Evolutionary conservation across 2,113 vertebrate species (phyloP).

Genomic region (Amblyornis subalaris): DNA sequence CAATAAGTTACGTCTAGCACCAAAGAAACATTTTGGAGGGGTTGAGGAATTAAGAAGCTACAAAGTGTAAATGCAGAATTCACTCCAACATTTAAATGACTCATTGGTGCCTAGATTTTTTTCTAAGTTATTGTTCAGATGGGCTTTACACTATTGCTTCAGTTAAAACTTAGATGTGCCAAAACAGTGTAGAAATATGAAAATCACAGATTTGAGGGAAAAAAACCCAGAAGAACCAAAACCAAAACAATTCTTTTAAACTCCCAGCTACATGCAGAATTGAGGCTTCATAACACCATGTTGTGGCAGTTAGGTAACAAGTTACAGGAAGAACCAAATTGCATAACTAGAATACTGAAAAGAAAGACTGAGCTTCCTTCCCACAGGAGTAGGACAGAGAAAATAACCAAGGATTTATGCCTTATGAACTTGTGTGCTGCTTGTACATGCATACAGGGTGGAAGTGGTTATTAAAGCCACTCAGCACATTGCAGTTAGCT

Average conservation of each 20-base stretch:
- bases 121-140: slow-evolving; percentile 15
- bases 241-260: neutral
- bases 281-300: neutral
- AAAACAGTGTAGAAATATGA: slow-evolving; percentile 28
- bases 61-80: slow-evolving; percentile 31
- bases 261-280: neutral
- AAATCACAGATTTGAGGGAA: neutral
- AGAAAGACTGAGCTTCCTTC: neutral
- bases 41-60: slow-evolving; percentile 50
- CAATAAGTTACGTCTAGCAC: slow-evolving; percentile 69
- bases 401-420: neutral
- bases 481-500: neutral
- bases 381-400: neutral
- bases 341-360: neutral
- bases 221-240: neutral
- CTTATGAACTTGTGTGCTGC: neutral
- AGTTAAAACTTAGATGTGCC: slow-evolving; percentile 14
- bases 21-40: slow-evolving; percentile 53
- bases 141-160: slow-evolving; percentile 51
- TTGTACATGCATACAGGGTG: neutral
- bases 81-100: neutral
- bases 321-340: slow-evolving; percentile 10
- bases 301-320: neutral
- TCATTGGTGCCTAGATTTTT: slow-evolving; percentile 28
- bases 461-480: neutral